These are phyloP conservation scores for Hedya salicella DNA, from an alignment of 2,888 invertebrate genomes.

Conservation along the genomic window DNA sequence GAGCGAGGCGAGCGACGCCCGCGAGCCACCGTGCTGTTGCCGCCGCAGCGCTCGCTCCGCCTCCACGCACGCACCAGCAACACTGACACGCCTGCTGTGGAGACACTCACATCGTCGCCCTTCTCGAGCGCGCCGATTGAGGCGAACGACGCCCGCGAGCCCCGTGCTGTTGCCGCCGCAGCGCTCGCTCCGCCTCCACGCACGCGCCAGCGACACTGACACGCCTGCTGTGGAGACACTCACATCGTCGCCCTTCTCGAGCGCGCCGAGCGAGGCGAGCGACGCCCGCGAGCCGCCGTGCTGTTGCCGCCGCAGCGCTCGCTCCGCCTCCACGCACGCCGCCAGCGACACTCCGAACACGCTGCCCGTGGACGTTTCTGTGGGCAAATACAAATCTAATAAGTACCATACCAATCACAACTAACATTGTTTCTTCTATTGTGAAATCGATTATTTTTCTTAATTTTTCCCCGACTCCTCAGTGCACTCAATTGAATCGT, in stretches of 20 bases:
- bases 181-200: constrained; percentile 90
- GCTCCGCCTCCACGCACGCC: constrained; percentile 93
- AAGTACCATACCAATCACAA: too few species aligned
- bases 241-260: constrained; percentile 70
- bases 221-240: constrained; percentile 56
- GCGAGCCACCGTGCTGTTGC: constrained; percentile 85
- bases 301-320: constrained; percentile 76
- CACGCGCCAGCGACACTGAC: constrained; percentile 88
- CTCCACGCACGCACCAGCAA: constrained; percentile 92
- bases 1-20: constrained; percentile 90
- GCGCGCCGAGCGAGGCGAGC: constrained; percentile 88
- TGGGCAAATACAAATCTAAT: neutral
- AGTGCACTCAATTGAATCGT: too few species aligned
- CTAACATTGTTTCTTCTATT: too few species aligned
- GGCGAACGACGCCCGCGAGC: constrained; percentile 90
- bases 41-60: constrained; percentile 87
- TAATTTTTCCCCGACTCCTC: too few species aligned
- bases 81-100: too few species aligned
- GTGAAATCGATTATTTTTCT: too few species aligned
- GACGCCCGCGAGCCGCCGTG: constrained; percentile 89
- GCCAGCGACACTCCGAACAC: constrained; percentile 94
- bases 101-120: constrained; percentile 61
- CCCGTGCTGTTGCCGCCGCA: constrained; percentile 80
- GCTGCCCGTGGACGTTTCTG: constrained; percentile 82
- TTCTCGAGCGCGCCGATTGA: constrained; percentile 86